Evolutionary conservation across 2,888 invertebrate genomes (phyloP).

Genomic region (Euclidia mi): DNA sequence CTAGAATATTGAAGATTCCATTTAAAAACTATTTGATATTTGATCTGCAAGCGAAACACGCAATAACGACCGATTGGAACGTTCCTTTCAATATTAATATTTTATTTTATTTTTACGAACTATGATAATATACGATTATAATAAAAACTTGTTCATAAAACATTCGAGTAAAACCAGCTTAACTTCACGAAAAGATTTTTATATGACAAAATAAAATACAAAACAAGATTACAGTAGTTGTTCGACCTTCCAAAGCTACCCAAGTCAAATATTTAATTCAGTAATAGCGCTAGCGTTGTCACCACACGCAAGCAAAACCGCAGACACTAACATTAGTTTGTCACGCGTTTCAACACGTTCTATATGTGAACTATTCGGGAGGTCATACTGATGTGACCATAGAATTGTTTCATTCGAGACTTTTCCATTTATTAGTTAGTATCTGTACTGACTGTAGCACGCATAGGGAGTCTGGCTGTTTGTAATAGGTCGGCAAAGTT

Average conservation of each 20-base stretch:
- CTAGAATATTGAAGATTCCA: constrained; percentile 31
- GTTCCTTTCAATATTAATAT: neutral
- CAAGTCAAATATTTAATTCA: constrained; percentile 5
- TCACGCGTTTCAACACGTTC: neutral
- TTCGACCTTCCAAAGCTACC: neutral
- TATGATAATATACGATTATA: no score
- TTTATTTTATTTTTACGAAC: no score
- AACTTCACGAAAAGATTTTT: no score
- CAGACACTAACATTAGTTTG: constrained; percentile 1
- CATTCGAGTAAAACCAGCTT: no score
- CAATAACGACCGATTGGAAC: constrained; percentile 23
- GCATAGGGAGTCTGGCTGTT: no score
- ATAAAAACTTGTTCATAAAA: no score
- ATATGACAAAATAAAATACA: no score
- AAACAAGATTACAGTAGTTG: no score
- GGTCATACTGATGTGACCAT: neutral
- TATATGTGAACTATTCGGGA: neutral
- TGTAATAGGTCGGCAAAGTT: no score
- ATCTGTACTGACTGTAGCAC: no score
- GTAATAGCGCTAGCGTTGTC: neutral
- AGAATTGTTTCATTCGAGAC: neutral
- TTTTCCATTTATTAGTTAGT: neutral
- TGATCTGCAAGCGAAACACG: constrained; percentile 23
- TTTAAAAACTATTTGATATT: constrained; percentile 40
- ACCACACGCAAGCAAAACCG: neutral